Percentiles rank a stretch among this genome's conserved stretches.
Conservation (phyloP, 35 echinoderm and acorn worm species). For the Apostichopus japonicus region DNA sequence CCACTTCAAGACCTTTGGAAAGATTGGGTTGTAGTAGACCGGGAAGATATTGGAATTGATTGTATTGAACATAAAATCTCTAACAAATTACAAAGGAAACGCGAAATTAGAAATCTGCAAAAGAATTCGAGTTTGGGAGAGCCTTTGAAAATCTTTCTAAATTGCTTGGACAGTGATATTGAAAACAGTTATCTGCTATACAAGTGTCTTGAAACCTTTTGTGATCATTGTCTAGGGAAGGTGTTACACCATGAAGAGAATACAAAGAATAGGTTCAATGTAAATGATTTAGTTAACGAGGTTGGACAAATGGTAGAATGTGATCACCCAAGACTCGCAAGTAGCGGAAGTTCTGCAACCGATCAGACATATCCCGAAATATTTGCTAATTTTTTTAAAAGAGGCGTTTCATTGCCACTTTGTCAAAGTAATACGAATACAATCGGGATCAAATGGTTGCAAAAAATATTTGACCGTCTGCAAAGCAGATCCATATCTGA, state of each 20-base stretch:
- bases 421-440: background rate
- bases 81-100: constrained; percentile 13
- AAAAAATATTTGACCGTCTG: background rate
- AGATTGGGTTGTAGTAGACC: constrained; percentile 13
- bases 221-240: background rate
- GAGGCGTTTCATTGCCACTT: background rate
- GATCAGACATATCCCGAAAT: background rate
- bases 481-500: background rate
- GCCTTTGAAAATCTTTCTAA: background rate
- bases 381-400: background rate
- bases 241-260: background rate
- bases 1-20: constrained; percentile 25
- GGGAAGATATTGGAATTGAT: background rate
- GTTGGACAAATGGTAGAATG: constrained; percentile 21
- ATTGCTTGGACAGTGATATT: background rate
- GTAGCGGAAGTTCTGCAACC: background rate
- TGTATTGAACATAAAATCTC: constrained; percentile 12
- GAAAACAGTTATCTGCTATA: background rate
- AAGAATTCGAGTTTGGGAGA: background rate
- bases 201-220: background rate
- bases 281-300: background rate
- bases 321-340: background rate
- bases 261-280: background rate
- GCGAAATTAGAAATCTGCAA: background rate
- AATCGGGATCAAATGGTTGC: background rate